A percentile compares a stretch with the other conserved stretches of the same genome.
Evolutionary conservation across 2,797 vertebrate genomes (phyloP).

Genomic region (Acanthurus tractus): DNA sequence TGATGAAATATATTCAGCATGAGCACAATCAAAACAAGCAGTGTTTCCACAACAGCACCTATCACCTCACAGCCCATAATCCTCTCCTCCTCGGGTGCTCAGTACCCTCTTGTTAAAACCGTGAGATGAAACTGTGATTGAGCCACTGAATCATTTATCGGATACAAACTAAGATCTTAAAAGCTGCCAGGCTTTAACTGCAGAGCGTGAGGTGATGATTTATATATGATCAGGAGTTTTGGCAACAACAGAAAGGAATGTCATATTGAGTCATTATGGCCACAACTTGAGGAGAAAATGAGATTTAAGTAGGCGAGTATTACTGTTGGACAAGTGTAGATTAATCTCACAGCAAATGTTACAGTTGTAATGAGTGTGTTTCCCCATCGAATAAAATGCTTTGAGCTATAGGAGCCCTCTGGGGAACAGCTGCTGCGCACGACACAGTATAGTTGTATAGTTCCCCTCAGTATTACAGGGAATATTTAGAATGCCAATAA

Average conservation of each 20-base stretch:
- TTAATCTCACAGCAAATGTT: slow-evolving; percentile 8
- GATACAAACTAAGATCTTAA: slow-evolving; percentile 46
- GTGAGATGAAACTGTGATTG: slow-evolving; percentile 18
- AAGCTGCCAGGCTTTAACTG: slow-evolving; percentile 7
- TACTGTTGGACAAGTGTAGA: slow-evolving; percentile 1
- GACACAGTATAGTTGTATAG: neutral
- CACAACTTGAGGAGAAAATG: slow-evolving; percentile 4
- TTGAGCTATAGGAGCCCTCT: neutral
- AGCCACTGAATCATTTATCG: slow-evolving; percentile 48
- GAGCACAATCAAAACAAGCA: slow-evolving; percentile 15
- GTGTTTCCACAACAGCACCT: slow-evolving; percentile 22
- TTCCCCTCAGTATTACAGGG: neutral
- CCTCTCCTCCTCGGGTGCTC: neutral
- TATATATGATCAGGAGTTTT: slow-evolving; percentile 35
- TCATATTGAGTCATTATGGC: slow-evolving; percentile 22
- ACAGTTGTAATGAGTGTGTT: neutral
- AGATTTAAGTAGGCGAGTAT: neutral
- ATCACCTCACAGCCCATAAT: slow-evolving; percentile 3
- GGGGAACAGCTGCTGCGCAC: neutral
- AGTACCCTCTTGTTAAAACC: slow-evolving; percentile 24
- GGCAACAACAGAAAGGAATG: slow-evolving; percentile 6
- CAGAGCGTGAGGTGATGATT: slow-evolving; percentile 16
- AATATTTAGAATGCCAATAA: neutral
- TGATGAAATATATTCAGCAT: slow-evolving; percentile 19
- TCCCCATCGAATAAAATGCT: slow-evolving; percentile 1